Percentiles rank a stretch among this genome's conserved stretches.
Evolutionary conservation across 2,888 invertebrate genomes (phyloP).

Genomic region (Cantharis nigra): DNA sequence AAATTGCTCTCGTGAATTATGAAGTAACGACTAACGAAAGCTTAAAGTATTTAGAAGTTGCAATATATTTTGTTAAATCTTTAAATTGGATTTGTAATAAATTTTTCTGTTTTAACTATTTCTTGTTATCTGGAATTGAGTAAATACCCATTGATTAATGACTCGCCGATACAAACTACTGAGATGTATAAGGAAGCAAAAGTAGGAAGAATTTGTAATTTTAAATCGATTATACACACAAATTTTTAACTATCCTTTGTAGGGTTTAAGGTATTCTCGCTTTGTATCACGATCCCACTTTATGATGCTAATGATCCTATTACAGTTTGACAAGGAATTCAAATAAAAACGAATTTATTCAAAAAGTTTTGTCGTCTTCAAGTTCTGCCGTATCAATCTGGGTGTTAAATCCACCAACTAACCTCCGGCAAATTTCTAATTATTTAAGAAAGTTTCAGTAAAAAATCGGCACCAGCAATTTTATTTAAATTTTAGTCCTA

Average conservation of each 20-base stretch:
- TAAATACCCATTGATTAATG: constrained; percentile 24
- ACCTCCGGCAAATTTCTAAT: neutral
- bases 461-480: neutral
- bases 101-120: constrained; percentile 3
- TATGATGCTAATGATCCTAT: neutral
- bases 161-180: neutral
- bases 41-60: neutral
- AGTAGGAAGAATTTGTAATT: neutral
- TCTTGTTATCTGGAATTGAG: constrained; percentile 16
- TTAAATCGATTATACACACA: neutral
- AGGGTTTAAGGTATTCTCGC: neutral
- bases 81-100: neutral
- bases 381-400: neutral
- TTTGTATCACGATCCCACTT: neutral
- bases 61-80: neutral
- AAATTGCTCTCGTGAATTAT: neutral
- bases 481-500: neutral
- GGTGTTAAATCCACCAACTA: neutral
- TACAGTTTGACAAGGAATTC: neutral
- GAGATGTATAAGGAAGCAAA: neutral
- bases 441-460: neutral
- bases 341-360: neutral
- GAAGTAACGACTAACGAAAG: neutral
- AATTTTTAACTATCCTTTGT: neutral
- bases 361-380: neutral